Base-by-base conservation (phyloP, 2,888 invertebrate genomes). In the Toxonevra muliebris region DNA sequence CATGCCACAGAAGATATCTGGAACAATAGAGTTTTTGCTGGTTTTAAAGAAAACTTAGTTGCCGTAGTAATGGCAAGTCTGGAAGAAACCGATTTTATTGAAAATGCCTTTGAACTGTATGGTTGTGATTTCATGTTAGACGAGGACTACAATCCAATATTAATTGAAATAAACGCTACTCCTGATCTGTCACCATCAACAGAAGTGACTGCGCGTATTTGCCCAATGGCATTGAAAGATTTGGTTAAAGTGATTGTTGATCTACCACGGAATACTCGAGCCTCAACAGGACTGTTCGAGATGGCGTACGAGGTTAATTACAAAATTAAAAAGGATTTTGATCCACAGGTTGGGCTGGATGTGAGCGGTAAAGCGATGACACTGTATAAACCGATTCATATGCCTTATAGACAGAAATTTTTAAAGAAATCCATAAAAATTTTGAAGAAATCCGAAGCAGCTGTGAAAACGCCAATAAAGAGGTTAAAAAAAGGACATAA, bases 91-190 rank as follows among this genome's bases (percentile, higher is more conserved):
- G 88, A 90, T 48, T 85, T 88, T 19, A 87, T 90, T 70, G 89
- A 89, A 77, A 93, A 93, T 77, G 91, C 92, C 66, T 97, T 96
- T 84, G 96, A 97, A 83, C 82, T 96, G 48, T 96, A 94, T 80
- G 97, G 96, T 8, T 96, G 96, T 63, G 97, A 97, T 86, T 97
- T 97, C 82, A 92, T 97, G 75, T 83, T 97, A 48, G 92, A 93
- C 67, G 92, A 95, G 77, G 91, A 94, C 77, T 93, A 90, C 76
- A 89, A 90, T 71, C 95, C 96, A 0, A 96, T 95, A 92, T 86
- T 97, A 70, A 93, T 97, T 76, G 97, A 97, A 87, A 95, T 97
- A 73, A 97, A 97, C 86, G 93, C 94, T 1, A 92, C 92, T 79
- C 96, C 96, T 0, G 92, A 95, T 84, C 89, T 97, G 85, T 87